Conservation (phyloP, 2,888 invertebrate genomes). For the Pristionchus entomophagus region DNA sequence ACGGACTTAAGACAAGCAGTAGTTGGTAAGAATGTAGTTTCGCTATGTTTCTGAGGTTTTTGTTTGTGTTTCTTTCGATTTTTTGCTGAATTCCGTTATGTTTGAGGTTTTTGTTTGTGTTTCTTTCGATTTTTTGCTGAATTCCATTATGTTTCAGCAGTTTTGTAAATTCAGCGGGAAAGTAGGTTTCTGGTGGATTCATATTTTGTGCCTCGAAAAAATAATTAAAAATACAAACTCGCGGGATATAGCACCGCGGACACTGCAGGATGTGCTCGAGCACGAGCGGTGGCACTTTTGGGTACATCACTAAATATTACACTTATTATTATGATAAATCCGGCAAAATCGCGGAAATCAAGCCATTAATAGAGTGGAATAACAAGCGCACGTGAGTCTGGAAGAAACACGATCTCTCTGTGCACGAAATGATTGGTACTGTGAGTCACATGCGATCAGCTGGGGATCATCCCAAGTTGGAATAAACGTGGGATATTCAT, state of each 20-base stretch:
- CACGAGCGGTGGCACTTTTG: neutral
- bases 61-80: no score
- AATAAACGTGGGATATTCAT: no score
- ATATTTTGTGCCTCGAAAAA: no score
- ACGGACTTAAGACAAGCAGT: neutral
- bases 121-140: no score
- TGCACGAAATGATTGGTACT: neutral
- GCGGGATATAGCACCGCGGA: neutral
- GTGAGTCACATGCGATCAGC: neutral
- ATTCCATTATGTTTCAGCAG: no score
- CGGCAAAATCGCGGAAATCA: neutral
- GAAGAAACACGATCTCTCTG: neutral
- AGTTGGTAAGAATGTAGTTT: no score
- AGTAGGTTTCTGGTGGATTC: no score
- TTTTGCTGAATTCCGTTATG: no score
- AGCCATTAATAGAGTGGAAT: neutral
- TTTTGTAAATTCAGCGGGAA: no score
- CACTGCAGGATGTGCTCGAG: neutral
- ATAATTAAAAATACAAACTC: neutral
- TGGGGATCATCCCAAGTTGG: neutral
- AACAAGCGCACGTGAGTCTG: neutral
- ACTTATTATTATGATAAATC: neutral
- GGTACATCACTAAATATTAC: neutral
- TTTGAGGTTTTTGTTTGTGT: no score
- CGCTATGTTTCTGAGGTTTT: no score